Base-by-base conservation (phyloP, 2,797 vertebrate species). In the Tenualosa ilisha region DNA sequence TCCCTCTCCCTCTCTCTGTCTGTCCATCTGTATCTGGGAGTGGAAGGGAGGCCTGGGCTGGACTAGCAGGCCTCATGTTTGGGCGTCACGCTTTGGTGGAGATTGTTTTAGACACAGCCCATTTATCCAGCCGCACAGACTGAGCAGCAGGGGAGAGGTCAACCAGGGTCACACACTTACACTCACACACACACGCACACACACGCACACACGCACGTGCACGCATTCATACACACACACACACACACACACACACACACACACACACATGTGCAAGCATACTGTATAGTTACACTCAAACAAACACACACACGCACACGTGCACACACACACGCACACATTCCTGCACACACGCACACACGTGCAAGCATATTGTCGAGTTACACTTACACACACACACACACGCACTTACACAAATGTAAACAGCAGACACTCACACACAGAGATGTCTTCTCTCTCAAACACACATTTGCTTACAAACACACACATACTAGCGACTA, bases 81-180 rank as follows among this genome's bases (percentile, higher is more conserved):
- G 83, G 85, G 81, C 91, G 88, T 90, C 88, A 91, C 50, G 90
- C 93, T 91, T 86, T 17, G 88, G 12, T 89, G 89, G 88, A 92
- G 84, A 91, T 92, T 72, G 87, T 24, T 90, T 94, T 92, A 92
- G 85, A 84, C 87, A 85, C n/a, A 89, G 91, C 86, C 88, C 92
- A 91, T 92, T 93, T 91, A 86, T 84, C 87, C 40, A 87, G n/a
- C 87, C 87, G 87, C 91, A 90, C 90, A 91, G 90, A 90, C 92
- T 92, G 90, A 81, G 91, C 92, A 91, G 92, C 90, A 89, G 92
- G 91, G 91, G 87, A 89, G 82, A 85, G 86, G 88, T 89, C 89
- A 90, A 88, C 88, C 90, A 86, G 85, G 83, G 85, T 86, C 50
- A 85, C 81, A 89, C 17, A 81, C 43, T 82, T 43, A 20, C 68